Evolutionary conservation across 2,797 vertebrate genomes (phyloP).

Genomic region (Geotrypetes seraphini): DNA sequence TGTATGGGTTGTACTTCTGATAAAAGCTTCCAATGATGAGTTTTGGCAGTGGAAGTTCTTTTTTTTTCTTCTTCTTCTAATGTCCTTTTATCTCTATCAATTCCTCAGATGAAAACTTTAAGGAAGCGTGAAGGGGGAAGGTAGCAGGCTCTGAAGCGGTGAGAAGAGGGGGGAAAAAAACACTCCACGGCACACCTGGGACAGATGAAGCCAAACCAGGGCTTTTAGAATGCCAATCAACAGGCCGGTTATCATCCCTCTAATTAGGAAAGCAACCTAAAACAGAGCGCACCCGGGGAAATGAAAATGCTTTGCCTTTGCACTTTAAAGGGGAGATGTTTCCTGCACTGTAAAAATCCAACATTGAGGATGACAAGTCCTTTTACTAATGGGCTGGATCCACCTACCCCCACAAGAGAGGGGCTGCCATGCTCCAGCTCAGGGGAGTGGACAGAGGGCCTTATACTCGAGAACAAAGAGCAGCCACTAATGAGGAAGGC

Average conservation of each 20-base stretch:
- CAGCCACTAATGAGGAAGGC: too few species aligned
- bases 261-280: constrained; percentile 83
- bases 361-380: constrained; percentile 67
- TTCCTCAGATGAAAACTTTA: constrained; percentile 86
- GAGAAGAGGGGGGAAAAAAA: constrained; percentile 50
- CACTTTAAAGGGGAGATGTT: constrained; percentile 76
- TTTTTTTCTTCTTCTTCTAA: too few species aligned
- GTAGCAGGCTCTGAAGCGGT: constrained; percentile 65
- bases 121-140: constrained; percentile 70
- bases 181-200: constrained; percentile 77
- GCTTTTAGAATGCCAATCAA: constrained; percentile 94
- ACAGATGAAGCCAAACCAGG: constrained; percentile 73
- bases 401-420: too few species aligned
- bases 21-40: constrained; percentile 84
- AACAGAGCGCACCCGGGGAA: constrained; percentile 80
- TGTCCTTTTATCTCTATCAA: constrained; percentile 90
- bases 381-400: constrained; percentile 67
- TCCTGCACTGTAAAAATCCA: constrained; percentile 56
- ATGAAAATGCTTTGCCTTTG: constrained; percentile 79
- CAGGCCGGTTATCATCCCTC: constrained; percentile 71
- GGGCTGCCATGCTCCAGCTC: constrained; percentile 61
- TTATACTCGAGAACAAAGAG: too few species aligned
- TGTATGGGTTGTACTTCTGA: constrained; percentile 82
- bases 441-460: constrained; percentile 71
- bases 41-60: constrained; percentile 69